Percentiles rank a stretch among this genome's conserved stretches.
phyloP scores from a whole-genome alignment of 2,888 invertebrate species.

The Cantharis lateralis region DNA sequence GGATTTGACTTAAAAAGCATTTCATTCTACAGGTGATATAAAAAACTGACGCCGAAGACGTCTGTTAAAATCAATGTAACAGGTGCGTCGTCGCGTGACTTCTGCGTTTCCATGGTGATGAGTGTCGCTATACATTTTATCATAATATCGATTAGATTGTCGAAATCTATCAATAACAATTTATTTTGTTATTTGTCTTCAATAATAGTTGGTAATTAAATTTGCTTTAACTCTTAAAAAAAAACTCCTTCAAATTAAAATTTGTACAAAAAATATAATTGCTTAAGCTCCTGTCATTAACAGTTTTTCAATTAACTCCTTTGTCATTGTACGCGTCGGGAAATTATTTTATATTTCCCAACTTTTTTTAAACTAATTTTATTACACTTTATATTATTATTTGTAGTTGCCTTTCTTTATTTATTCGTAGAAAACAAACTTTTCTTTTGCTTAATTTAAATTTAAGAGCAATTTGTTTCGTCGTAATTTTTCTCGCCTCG shows the following conservation, averaged over 20 bases:
- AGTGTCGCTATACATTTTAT: constrained; percentile 5
- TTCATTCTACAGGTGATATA: constrained; percentile 15
- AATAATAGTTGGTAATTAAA: not conserved
- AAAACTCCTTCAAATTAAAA: not conserved
- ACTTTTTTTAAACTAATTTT: not conserved
- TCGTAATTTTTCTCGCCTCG: not conserved
- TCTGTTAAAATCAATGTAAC: constrained; percentile 27
- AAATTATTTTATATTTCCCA: not conserved
- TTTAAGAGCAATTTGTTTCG: not conserved
- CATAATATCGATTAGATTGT: not conserved
- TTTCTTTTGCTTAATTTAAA: not conserved
- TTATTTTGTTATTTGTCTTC: not conserved
- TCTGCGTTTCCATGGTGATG: constrained; percentile 16
- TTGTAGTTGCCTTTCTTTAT: not conserved
- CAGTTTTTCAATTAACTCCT: not conserved
- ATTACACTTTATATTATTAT: not conserved
- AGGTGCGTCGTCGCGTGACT: constrained; percentile 23
- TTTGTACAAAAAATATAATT: not conserved
- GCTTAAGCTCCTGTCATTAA: not conserved
- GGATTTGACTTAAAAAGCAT: not conserved
- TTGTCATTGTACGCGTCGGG: not conserved
- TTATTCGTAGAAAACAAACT: not conserved
- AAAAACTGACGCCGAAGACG: constrained; percentile 8
- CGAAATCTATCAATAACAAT: not conserved
- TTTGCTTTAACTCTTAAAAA: not conserved